Conservation (phyloP, 2,113 vertebrate species). For the Clarias gariepinus region DNA sequence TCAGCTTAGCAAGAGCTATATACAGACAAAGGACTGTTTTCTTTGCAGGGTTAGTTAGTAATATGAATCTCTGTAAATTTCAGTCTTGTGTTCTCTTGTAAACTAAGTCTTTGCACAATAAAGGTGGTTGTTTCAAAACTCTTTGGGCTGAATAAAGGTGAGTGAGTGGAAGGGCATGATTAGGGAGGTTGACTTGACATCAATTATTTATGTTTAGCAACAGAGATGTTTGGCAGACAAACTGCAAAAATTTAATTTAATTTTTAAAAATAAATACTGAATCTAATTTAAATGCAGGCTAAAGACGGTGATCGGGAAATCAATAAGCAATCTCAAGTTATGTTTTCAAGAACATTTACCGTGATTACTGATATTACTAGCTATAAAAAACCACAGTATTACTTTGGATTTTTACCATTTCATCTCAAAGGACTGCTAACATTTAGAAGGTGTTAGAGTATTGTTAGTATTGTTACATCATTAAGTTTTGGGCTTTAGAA, state of each 20-base stretch:
- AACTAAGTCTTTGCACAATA: background rate
- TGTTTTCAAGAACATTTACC: background rate
- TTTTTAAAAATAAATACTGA: no score
- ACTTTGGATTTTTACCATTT: background rate
- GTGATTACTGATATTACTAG: background rate
- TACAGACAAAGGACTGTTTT: conserved; percentile 3
- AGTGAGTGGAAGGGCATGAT: background rate
- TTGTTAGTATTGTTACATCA: background rate
- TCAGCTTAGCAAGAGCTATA: background rate
- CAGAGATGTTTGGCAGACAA: no score
- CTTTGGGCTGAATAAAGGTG: background rate
- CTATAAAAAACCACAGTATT: background rate
- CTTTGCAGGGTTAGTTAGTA: background rate
- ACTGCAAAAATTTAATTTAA: no score
- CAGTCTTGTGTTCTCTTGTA: background rate
- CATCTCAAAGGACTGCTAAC: background rate
- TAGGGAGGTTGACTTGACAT: background rate
- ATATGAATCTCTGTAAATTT: background rate
- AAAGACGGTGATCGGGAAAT: background rate
- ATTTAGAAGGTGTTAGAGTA: background rate
- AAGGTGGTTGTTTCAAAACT: background rate
- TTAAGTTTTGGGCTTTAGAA: background rate
- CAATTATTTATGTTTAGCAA: background rate
- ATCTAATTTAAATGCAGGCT: no score
- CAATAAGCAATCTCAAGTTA: background rate